A percentile compares a stretch with the other conserved stretches of the same genome.
These are phyloP conservation scores for Chaetura pelagica DNA, from an alignment of 2,113 vertebrate species.

Conservation along the genomic window DNA sequence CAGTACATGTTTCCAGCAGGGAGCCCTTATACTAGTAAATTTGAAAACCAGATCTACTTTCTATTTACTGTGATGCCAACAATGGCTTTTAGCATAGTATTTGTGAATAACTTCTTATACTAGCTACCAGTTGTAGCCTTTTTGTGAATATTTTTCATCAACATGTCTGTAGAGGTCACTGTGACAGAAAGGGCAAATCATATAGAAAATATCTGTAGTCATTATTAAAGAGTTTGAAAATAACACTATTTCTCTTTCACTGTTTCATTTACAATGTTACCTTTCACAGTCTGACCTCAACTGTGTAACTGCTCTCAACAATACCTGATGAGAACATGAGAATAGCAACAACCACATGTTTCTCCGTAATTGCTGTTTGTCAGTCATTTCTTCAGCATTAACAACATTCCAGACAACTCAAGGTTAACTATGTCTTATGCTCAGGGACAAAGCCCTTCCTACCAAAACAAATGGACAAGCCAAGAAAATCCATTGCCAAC, in stretches of 20 bases:
- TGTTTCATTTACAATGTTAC: slow-evolving; percentile 28
- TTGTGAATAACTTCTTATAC: slow-evolving; percentile 33
- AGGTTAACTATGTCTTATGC: slow-evolving; percentile 47
- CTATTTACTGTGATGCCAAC: slow-evolving; percentile 49
- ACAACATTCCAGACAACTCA: slow-evolving; percentile 33
- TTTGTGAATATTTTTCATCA: slow-evolving; percentile 52
- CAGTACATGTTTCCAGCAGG: slow-evolving; percentile 43
- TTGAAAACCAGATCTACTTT: slow-evolving; percentile 47
- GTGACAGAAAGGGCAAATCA: slow-evolving; percentile 27
- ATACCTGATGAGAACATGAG: slow-evolving; percentile 52
- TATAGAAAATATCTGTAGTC: slow-evolving; percentile 4
- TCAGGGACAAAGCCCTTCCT: slow-evolving; percentile 12
- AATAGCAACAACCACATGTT: slow-evolving; percentile 58
- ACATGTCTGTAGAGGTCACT: slow-evolving; percentile 22
- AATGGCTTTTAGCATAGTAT: neutral
- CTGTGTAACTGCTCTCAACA: neutral
- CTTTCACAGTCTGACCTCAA: slow-evolving; percentile 47
- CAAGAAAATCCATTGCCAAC: slow-evolving; percentile 4
- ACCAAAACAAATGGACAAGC: slow-evolving; percentile 4
- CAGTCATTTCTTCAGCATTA: slow-evolving; percentile 53
- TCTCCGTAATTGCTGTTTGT: slow-evolving; percentile 61
- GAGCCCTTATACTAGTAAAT: slow-evolving; percentile 35
- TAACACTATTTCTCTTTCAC: slow-evolving; percentile 34
- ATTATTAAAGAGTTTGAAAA: slow-evolving; percentile 48
- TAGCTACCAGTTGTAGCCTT: neutral